phyloP scores from a whole-genome alignment of 2,113 vertebrate genomes.

The Climacteris rufus region DNA sequence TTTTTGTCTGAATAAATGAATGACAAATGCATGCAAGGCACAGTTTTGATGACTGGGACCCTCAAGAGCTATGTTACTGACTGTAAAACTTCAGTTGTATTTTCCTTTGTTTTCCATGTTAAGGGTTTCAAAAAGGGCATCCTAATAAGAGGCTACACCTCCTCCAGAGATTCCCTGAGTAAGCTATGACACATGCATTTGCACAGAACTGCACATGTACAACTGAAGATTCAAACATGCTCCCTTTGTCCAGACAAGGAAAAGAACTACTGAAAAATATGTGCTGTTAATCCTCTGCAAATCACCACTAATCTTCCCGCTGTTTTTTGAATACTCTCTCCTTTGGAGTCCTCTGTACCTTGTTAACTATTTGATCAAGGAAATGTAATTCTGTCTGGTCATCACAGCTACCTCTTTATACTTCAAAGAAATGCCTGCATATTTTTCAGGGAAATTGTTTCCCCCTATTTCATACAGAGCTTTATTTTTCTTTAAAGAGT shows the following conservation, averaged over 20 bases:
- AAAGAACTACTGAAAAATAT: not conserved
- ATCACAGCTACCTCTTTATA: not conserved
- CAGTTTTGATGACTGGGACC: not conserved
- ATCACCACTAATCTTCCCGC: not conserved
- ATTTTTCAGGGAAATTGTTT: constrained; percentile 14
- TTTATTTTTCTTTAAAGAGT: constrained; percentile 31
- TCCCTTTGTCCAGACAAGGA: not conserved
- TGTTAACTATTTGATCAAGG: not conserved
- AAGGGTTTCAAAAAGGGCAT: not conserved
- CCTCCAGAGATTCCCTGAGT: not conserved
- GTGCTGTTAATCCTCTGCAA: not conserved
- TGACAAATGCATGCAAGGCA: not conserved
- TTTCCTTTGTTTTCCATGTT: not conserved
- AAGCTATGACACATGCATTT: not conserved
- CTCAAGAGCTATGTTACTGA: not conserved
- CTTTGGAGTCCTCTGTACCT: not conserved
- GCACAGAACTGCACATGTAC: not conserved
- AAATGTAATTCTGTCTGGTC: not conserved
- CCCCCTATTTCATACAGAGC: not conserved
- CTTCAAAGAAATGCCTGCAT: constrained; percentile 2
- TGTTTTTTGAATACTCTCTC: not conserved
- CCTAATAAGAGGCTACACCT: constrained; percentile 5
- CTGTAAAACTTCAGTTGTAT: not conserved
- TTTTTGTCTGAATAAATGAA: not conserved
- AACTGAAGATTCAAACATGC: not conserved